A percentile compares a stretch with the other conserved stretches of the same genome.
Conservation (phyloP, 2,797 vertebrate species). For the Melanotaenia parkinsoni region DNA sequence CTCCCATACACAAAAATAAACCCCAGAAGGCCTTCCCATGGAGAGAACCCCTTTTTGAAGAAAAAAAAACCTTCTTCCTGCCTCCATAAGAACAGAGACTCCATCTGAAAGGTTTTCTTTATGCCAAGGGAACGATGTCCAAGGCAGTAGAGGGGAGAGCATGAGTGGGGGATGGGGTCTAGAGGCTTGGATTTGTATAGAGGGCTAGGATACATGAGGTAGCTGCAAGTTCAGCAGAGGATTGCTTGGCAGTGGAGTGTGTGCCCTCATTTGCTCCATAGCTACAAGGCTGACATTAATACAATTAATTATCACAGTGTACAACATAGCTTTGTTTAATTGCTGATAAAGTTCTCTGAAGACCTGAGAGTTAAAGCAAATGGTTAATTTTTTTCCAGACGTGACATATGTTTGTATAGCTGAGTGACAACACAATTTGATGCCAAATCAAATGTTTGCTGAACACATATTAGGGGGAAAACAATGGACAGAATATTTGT, state of each 20-base stretch:
- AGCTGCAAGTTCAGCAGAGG: slow-evolving; percentile 76
- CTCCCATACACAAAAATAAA: slow-evolving; percentile 84
- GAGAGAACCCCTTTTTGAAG: slow-evolving; percentile 33
- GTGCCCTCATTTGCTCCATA: slow-evolving; percentile 20
- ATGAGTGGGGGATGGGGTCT: slow-evolving; percentile 69
- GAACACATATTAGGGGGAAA: background rate
- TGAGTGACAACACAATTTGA: background rate
- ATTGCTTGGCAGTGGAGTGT: slow-evolving; percentile 58
- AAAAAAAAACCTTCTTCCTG: slow-evolving; percentile 78
- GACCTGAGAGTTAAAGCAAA: background rate
- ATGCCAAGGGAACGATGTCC: slow-evolving; percentile 70
- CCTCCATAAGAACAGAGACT: slow-evolving; percentile 74
- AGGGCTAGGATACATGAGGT: slow-evolving; percentile 69
- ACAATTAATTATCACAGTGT: background rate
- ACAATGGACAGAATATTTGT: background rate
- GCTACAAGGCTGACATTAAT: slow-evolving; percentile 2
- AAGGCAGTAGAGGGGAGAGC: slow-evolving; percentile 64
- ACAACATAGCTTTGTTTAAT: slow-evolving; percentile 13
- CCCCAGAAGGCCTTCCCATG: slow-evolving; percentile 76
- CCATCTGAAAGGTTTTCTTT: slow-evolving; percentile 83
- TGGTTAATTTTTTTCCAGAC: background rate
- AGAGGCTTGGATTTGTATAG: slow-evolving; percentile 70
- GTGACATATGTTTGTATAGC: background rate
- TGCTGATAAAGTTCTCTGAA: background rate
- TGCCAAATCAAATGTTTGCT: too few relatives aligned